phyloP scores from a whole-genome alignment of 2,113 vertebrate genomes.

The Pongo pygmaeus region DNA sequence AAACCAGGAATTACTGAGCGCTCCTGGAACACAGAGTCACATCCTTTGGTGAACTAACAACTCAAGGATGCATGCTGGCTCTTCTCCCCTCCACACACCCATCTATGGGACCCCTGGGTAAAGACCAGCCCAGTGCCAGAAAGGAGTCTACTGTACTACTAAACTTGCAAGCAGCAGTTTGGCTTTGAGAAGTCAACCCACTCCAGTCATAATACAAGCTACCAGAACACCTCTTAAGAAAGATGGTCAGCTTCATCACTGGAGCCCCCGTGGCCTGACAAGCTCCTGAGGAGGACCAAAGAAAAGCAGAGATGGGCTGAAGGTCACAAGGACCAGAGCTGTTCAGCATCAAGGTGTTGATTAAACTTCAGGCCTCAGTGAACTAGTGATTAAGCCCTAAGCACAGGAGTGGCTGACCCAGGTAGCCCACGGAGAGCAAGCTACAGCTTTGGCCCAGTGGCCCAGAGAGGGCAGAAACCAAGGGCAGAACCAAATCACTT shows the following conservation, averaged over 20 bases:
- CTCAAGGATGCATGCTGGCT: not conserved
- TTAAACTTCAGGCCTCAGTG: not conserved
- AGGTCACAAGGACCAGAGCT: not conserved
- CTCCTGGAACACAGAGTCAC: not conserved
- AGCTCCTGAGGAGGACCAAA: not conserved
- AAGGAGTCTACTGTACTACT: too few species aligned
- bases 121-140: not conserved
- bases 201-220: not conserved
- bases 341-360: not conserved
- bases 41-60: not conserved
- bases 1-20: not conserved
- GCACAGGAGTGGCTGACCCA: not conserved
- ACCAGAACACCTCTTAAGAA: not conserved
- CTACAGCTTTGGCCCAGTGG: not conserved
- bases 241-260: not conserved
- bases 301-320: not conserved
- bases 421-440: not conserved
- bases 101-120: not conserved
- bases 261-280: not conserved
- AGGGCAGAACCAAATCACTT: not conserved
- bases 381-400: not conserved
- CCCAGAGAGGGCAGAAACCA: not conserved
- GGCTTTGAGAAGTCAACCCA: not conserved
- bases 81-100: not conserved
- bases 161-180: not conserved